Percentiles rank a stretch among this genome's conserved stretches.
Conservation (phyloP, 2,797 vertebrate genomes). For the Chaetophractus vellerosus region DNA sequence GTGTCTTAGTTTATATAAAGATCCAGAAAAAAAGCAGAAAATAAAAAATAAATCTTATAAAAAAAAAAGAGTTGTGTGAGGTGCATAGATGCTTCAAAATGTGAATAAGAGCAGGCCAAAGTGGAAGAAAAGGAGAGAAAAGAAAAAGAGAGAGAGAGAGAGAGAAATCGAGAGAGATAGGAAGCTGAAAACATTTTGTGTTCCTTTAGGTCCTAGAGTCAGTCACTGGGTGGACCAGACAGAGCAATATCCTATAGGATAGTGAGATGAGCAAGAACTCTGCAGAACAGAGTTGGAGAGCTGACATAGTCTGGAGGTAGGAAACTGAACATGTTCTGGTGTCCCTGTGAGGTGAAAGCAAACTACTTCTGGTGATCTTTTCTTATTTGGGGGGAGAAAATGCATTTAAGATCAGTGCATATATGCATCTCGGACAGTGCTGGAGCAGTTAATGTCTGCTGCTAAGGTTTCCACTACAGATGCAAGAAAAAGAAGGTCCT, state of each 20-base stretch:
- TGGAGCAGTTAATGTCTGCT: too few relatives aligned
- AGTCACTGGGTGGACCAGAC: neutral
- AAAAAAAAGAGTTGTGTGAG: accelerated
- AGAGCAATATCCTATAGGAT: neutral
- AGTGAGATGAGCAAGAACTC: neutral
- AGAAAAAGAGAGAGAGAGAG: neutral
- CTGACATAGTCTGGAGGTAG: neutral
- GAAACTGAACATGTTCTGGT: neutral
- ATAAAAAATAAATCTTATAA: too few relatives aligned
- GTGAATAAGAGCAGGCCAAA: accelerated
- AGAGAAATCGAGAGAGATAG: too few relatives aligned
- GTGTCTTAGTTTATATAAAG: too few relatives aligned
- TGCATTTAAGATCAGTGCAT: neutral
- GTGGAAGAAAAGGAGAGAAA: too few relatives aligned
- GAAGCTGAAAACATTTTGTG: neutral
- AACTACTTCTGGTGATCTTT: neutral
- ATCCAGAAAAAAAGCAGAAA: too few relatives aligned
- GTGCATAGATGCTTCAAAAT: neutral
- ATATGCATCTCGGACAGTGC: neutral
- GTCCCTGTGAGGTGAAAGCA: neutral
- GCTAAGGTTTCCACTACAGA: too few relatives aligned
- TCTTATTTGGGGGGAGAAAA: neutral
- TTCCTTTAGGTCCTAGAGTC: neutral
- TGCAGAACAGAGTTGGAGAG: neutral
- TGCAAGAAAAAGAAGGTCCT: too few relatives aligned